Percentiles rank a stretch among this genome's conserved stretches.
Conservation (phyloP, 1,140 invertebrate genomes). For the Megalonaias nervosa region DNA sequence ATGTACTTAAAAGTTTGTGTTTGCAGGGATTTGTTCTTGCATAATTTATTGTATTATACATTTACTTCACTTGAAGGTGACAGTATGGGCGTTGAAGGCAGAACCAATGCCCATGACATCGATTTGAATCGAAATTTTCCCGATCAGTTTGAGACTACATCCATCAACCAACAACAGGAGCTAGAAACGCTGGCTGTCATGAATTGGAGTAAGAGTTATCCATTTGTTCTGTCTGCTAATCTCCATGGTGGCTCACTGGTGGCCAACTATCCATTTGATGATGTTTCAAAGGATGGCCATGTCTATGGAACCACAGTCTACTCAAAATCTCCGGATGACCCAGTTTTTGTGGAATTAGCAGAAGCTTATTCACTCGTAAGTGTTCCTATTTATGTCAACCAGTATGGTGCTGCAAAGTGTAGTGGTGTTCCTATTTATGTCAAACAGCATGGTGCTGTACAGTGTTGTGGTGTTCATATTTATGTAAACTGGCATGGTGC, state of each 20-base stretch:
- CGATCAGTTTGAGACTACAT: conserved; percentile 79
- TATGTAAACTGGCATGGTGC: no score
- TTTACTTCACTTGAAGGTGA: conserved; percentile 50
- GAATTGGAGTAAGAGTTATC: conserved; percentile 87
- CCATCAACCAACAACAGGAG: conserved; percentile 83
- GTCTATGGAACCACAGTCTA: conserved; percentile 52
- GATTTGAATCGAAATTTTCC: conserved; percentile 99
- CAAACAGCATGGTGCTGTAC: no score
- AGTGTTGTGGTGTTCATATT: no score
- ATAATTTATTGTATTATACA: background rate
- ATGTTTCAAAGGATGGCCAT: conserved; percentile 20
- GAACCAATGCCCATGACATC: conserved; percentile 85
- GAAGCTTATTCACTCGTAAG: conserved; percentile 83
- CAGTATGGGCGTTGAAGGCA: conserved; percentile 74
- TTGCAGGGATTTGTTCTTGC: no score
- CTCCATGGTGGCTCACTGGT: conserved; percentile 94
- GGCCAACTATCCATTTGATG: conserved; percentile 91
- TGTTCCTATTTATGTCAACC: background rate
- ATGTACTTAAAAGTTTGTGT: background rate
- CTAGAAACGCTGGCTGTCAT: conserved; percentile 94
- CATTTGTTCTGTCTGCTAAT: conserved; percentile 97
- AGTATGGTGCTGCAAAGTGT: no score
- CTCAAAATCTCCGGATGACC: conserved; percentile 88
- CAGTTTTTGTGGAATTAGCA: conserved; percentile 87
- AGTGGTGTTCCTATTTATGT: no score